Conservation (phyloP, 1,140 invertebrate genomes). For the Spodoptera litura region DNA sequence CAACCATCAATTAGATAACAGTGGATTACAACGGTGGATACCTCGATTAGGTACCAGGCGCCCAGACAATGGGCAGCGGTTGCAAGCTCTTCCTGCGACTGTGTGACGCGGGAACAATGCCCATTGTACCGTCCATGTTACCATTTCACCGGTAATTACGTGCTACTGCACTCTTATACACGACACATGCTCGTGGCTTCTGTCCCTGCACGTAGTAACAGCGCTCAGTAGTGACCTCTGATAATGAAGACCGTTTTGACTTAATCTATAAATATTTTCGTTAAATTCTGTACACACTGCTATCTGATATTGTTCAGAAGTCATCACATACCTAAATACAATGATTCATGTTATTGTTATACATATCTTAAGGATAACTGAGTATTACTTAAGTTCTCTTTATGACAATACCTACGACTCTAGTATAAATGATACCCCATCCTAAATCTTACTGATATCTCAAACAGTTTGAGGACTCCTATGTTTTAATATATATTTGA, state of each 20-base stretch:
- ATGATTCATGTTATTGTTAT: no score
- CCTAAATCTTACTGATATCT: no score
- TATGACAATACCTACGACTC: no score
- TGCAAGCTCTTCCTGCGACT: conserved; percentile 58
- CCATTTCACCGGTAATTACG: conserved; percentile 64
- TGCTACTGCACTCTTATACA: conserved; percentile 45
- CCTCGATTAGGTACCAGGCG: conserved; percentile 56
- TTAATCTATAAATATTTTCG: conserved; percentile 1
- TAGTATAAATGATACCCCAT: no score
- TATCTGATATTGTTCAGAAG: no score
- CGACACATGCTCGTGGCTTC: conserved; percentile 3
- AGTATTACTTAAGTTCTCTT: no score
- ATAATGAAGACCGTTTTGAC: background rate
- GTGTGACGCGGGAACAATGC: conserved; percentile 68
- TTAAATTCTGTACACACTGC: background rate
- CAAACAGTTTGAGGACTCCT: no score
- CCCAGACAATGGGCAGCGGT: conserved; percentile 66
- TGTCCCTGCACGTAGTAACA: background rate
- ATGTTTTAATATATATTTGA: no score
- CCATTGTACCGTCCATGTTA: conserved; percentile 66
- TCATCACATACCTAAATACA: no score
- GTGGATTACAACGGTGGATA: conserved; percentile 12
- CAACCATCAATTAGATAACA: conserved; percentile 21
- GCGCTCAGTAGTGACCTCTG: conserved; percentile 28
- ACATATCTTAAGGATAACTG: no score